Conservation (phyloP, 2,113 vertebrate species). For the Craseonycteris thonglongyai region DNA sequence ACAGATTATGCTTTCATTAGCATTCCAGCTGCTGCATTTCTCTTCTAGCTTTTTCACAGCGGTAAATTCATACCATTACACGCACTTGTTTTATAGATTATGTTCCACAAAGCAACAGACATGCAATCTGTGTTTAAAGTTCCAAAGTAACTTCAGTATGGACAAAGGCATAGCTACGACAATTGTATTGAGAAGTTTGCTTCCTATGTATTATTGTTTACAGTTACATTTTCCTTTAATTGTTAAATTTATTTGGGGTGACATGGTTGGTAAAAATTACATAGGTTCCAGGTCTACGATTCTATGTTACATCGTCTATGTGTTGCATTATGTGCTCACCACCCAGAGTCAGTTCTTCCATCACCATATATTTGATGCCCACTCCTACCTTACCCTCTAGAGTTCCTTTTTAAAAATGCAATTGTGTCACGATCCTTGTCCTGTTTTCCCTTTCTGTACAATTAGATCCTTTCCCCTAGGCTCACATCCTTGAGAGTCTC, state of each 20-base stretch:
- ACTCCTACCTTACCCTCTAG: too few species aligned
- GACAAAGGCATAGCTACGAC: neutral
- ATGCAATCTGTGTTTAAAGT: neutral
- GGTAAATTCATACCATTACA: neutral
- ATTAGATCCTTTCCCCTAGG: neutral
- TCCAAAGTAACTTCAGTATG: neutral
- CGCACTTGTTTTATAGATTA: neutral
- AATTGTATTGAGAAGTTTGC: neutral
- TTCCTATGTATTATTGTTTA: neutral
- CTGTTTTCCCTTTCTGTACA: neutral
- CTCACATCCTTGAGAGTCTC: neutral
- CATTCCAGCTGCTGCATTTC: conserved; percentile 28
- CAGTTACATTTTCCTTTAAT: too few species aligned
- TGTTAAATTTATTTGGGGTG: too few species aligned
- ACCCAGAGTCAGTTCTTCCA: too few species aligned
- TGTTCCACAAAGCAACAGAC: neutral
- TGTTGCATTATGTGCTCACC: too few species aligned
- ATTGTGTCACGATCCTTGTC: neutral
- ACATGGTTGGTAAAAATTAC: too few species aligned
- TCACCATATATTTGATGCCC: too few species aligned
- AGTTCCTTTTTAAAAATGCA: too few species aligned
- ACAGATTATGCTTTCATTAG: conserved; percentile 43
- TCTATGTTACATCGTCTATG: too few species aligned
- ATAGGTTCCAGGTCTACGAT: too few species aligned
- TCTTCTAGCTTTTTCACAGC: conserved; percentile 24